Evolutionary conservation across 2,113 vertebrate genomes (phyloP), one percentile per base, ranked within the genome.

Genomic region (Pygoscelis adeliae): DNA sequence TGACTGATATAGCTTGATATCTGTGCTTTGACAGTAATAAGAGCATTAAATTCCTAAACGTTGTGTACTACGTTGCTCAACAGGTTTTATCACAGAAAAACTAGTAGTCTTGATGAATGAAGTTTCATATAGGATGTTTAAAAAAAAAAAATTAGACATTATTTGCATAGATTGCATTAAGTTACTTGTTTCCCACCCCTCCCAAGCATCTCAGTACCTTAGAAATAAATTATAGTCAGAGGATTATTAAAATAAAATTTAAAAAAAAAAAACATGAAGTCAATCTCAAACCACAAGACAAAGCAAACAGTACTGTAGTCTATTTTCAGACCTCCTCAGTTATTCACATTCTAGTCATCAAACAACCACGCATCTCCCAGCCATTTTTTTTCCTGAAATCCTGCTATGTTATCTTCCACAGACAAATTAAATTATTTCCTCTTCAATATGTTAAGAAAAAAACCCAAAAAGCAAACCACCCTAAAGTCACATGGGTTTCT

Each of bases 81-180:
- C 89, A 85, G 74, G 91, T 96, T 97, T 91, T 96, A 93, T 91
- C 78, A 83, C 38, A 88, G 82, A 93, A 93, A 96, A 94, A 93
- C 30, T 55, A 90, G 66, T 27, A 88, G 63, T 84, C 86, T 90
- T 66, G 81, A 96, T 91, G 95, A 93, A 96, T 87, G 63, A 76
- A 94, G 22, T 56, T 96, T 93, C 89, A 80, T 82, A 85, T 22
- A 76, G 47, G 32, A 77, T n/a, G 40, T 53, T 94, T 27, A 63
- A 89, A 83, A 69, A 83, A 69, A 69, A 83, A 65, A 79, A 74
- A 30, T 27, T 46, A 91, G 53, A 49, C 42, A 13, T 73, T 82
- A 93, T 96, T 96, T 97, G 84, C 95, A 96, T 90, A 94, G 91
- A 87, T 94, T 95, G 70, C 49, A 52, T 69, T 89, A 83, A 84